Percentiles rank a stretch among this genome's conserved stretches.
Evolutionary conservation across 30 jellyfish, hydroid and myxozoan genomes (phyloP).

Genomic region (Chrysaora quinquecirrha): DNA sequence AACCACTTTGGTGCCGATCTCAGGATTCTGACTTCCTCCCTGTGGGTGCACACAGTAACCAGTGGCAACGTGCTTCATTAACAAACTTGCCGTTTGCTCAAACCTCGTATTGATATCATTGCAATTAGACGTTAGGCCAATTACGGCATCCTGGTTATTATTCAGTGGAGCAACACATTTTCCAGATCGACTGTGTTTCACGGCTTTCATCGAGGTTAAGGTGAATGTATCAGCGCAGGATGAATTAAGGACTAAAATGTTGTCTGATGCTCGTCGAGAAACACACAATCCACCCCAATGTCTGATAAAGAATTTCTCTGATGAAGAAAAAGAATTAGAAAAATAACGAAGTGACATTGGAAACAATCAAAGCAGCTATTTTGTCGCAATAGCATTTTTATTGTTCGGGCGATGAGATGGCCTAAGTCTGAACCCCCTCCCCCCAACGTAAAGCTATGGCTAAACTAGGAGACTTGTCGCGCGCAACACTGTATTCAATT

Average conservation of each 20-base stretch:
- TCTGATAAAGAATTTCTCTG: not conserved
- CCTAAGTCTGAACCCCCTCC: too few species aligned
- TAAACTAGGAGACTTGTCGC: too few species aligned
- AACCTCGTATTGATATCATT: not conserved
- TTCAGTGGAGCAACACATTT: not conserved
- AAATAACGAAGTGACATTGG: too few species aligned
- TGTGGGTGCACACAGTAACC: not conserved
- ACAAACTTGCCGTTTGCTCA: not conserved
- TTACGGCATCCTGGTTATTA: not conserved
- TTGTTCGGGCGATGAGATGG: too few species aligned
- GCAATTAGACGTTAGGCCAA: not conserved
- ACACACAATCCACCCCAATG: not conserved
- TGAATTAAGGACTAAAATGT: not conserved
- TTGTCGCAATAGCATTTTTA: too few species aligned
- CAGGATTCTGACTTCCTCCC: not conserved
- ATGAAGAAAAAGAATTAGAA: not conserved
- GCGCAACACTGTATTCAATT: too few species aligned
- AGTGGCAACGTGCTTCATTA: not conserved
- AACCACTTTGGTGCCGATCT: not conserved
- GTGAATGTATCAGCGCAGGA: not conserved
- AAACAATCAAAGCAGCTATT: too few species aligned
- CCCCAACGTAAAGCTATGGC: too few species aligned
- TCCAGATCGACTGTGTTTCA: not conserved
- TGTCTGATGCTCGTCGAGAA: not conserved
- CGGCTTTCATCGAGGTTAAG: not conserved